Percentiles rank a stretch among this genome's conserved stretches.
Evolutionary conservation across 2,888 invertebrate genomes (phyloP).

Genomic region (Pycnomerus fuliginosus): DNA sequence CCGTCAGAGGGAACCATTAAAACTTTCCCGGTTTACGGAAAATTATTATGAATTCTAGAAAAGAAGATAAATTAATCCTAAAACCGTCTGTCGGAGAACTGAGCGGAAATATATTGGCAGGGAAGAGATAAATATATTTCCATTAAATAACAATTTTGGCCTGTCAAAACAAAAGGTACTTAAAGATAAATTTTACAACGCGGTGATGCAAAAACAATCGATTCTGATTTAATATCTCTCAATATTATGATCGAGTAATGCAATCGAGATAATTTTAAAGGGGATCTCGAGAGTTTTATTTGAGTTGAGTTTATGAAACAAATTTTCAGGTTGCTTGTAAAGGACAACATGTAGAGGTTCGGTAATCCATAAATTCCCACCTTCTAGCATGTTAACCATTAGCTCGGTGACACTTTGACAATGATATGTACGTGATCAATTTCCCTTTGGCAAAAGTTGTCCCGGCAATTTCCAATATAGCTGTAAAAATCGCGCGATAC

Average conservation of each 20-base stretch:
- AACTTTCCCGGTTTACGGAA: conserved; percentile 4
- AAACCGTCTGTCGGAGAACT: conserved; percentile 13
- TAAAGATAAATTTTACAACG: conserved; percentile 3
- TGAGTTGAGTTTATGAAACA: too few relatives aligned
- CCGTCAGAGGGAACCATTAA: conserved; percentile 9
- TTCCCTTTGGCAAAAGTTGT: neutral
- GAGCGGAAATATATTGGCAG: conserved; percentile 14
- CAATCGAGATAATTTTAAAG: too few relatives aligned
- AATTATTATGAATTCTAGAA: conserved; percentile 11
- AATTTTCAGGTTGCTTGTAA: too few relatives aligned
- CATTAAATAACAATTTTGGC: conserved; percentile 19
- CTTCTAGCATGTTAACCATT: conserved; percentile 1
- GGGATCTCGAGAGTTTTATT: too few relatives aligned
- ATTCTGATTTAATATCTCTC: neutral
- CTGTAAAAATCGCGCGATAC: neutral
- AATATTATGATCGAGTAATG: too few relatives aligned
- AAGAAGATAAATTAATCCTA: conserved; percentile 7
- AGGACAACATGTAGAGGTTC: too few relatives aligned
- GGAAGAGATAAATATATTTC: conserved; percentile 19
- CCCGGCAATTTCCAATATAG: neutral
- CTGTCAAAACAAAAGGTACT: conserved; percentile 21
- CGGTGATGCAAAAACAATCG: conserved; percentile 1
- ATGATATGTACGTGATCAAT: conserved; percentile 5
- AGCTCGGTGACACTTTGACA: conserved; percentile 2
- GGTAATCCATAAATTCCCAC: neutral